A percentile compares a stretch with the other conserved stretches of the same genome.
Conservation (phyloP, 1,140 invertebrate species). For the Pseudachorutes palmiensis region DNA sequence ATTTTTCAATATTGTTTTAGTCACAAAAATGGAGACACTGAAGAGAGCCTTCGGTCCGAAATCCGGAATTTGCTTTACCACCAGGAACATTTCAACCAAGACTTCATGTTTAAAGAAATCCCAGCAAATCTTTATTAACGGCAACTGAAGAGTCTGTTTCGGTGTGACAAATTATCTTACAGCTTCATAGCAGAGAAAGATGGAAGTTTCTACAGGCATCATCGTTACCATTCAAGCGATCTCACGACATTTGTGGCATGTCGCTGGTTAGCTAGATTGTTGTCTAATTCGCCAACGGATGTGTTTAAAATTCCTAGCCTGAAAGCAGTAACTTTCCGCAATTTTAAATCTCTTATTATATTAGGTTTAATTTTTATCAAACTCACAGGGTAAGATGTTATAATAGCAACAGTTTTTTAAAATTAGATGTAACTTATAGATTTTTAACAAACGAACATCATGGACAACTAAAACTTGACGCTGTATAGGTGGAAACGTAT, state of each 20-base stretch:
- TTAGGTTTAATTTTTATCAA: too few species aligned
- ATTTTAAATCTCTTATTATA: too few species aligned
- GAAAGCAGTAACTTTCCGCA: too few species aligned
- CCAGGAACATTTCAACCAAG: background rate
- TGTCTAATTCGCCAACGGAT: background rate
- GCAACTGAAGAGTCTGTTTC: background rate
- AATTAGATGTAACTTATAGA: too few species aligned
- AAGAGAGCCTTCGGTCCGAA: background rate
- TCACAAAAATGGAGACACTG: background rate
- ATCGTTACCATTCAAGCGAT: slow-evolving; percentile 7
- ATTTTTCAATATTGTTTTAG: background rate
- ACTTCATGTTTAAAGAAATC: slow-evolving; percentile 1
- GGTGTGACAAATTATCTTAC: background rate
- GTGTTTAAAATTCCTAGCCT: background rate
- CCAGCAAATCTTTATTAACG: slow-evolving; percentile 2
- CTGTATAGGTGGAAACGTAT: too few species aligned
- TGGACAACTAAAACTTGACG: too few species aligned
- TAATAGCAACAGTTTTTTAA: too few species aligned
- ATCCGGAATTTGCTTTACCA: background rate
- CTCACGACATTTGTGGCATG: background rate
- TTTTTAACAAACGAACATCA: too few species aligned
- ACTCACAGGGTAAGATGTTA: too few species aligned
- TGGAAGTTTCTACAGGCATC: background rate
- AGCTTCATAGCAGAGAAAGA: background rate
- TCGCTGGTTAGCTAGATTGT: too few species aligned